Evolutionary conservation across 2,113 vertebrate genomes (phyloP), one percentile per base, ranked within the genome.

Genomic region (Hippolais icterina): DNA sequence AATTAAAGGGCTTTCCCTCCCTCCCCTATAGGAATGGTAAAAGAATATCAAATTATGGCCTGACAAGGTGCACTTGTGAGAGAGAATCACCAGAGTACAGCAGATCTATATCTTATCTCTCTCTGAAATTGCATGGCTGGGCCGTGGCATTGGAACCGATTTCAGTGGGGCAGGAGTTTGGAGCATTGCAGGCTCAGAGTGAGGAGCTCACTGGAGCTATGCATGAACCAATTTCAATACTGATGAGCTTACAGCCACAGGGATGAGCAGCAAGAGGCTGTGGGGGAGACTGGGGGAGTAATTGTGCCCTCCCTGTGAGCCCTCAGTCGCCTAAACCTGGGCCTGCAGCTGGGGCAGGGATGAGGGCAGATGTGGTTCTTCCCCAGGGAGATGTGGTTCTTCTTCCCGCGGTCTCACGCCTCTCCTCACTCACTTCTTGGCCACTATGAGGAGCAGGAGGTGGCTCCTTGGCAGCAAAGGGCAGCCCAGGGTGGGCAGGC

Each of bases 31-130:
- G 85, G 93, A 94, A 87, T 27, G 39, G 80, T 89, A 83, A 95
- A 96, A 94, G 94, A 92, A 92, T 96, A 95, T 96, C 88, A 95
- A 97, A 96, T 97, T 86, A 92, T 89, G 94, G 92, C 85, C 94
- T 87, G 96, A 96, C 94, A 95, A 94, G 96, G 85, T 86, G 65
- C 61, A 78, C 70, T 94, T 87, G 70, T 91, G 91, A 91, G 83
- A 91, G 94, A 91, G 91, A 96, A 97, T 90, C 95, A 89, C 79
- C 77, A 59, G 88, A 81, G 88, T 89, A 96, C 94, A 94, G 96
- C 93, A 93, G 94, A 97, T 97, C 96, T 96, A 72, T 95, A 97
- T 97, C 96, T 97, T 96, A 95, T 96, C 94, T 95, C 91, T 95
- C 79, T 81, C 53, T 92, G 96, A 97, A 96, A 97, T 96, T 91